Conservation (phyloP, 1,140 invertebrate species). For the Popillia japonica region DNA sequence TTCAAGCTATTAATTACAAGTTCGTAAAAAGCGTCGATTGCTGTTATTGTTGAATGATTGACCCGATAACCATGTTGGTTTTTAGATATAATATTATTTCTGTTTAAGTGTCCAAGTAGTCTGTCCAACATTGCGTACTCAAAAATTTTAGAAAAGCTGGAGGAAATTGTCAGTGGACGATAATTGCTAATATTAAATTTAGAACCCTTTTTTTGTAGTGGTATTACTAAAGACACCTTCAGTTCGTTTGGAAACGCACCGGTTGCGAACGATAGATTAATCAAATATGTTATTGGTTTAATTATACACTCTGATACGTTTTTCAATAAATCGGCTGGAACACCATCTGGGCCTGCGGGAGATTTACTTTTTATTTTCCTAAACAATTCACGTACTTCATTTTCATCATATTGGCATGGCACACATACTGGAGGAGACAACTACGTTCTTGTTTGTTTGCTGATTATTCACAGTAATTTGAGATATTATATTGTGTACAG, state of each 20-base stretch:
- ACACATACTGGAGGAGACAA: background rate
- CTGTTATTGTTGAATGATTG: background rate
- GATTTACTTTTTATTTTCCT: background rate
- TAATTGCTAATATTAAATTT: background rate
- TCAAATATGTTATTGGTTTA: background rate
- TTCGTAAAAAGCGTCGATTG: background rate
- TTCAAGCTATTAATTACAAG: background rate
- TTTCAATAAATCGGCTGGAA: background rate
- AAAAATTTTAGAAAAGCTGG: background rate
- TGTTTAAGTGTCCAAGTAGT: background rate
- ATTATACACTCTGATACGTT: too few species aligned
- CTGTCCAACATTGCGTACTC: background rate
- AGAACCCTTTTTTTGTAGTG: background rate
- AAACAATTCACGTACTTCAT: too few species aligned
- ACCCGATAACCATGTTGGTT: background rate
- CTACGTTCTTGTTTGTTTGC: background rate
- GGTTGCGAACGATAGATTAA: background rate
- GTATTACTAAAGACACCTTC: background rate
- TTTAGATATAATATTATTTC: background rate
- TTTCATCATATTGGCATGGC: background rate
- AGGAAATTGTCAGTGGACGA: background rate
- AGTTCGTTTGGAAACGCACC: background rate
- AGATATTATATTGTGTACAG: background rate
- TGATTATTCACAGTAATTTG: background rate
- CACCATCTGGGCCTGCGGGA: background rate